Conservation (phyloP, 2,797 vertebrate genomes). For the Squalus acanthias region DNA sequence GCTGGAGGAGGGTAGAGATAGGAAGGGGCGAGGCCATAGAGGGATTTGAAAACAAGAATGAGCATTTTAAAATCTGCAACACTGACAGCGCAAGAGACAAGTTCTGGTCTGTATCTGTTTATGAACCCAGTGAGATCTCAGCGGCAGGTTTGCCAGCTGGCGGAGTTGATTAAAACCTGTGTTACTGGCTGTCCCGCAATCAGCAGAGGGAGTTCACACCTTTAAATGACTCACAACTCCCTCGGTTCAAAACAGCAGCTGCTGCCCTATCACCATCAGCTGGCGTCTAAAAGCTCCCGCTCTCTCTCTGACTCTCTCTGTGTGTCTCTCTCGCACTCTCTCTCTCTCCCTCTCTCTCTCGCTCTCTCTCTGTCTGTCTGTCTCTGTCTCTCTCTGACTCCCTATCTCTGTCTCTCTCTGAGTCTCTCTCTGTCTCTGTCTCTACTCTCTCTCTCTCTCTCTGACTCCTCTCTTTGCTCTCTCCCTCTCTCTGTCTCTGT, state of each 20-base stretch:
- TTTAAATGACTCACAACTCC: slow-evolving; percentile 3
- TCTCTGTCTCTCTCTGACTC: slow-evolving; percentile 23
- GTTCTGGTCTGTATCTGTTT: background rate
- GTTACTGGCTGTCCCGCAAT: background rate
- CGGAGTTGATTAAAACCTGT: slow-evolving; percentile 5
- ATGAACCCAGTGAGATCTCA: background rate
- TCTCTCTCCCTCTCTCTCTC: slow-evolving; percentile 56
- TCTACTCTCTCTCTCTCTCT: background rate
- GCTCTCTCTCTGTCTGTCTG: slow-evolving; percentile 51
- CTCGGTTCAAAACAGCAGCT: background rate
- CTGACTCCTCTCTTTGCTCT: slow-evolving; percentile 45
- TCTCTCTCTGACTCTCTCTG: background rate
- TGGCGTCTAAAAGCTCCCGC: slow-evolving; percentile 65
- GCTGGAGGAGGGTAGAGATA: too few species aligned
- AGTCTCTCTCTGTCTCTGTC: background rate
- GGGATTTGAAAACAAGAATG: too few species aligned
- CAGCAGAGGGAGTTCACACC: background rate
- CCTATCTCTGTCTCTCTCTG: background rate
- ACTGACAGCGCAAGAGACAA: background rate
- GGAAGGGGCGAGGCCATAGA: too few species aligned
- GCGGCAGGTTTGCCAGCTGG: background rate
- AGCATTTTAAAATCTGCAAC: too few species aligned
- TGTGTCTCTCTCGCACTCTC: slow-evolving; percentile 58
- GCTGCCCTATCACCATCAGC: background rate
- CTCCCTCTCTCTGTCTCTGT: slow-evolving; percentile 69